phyloP scores from a whole-genome alignment of 2,888 invertebrate genomes.

The Hyposoter dolosus region DNA sequence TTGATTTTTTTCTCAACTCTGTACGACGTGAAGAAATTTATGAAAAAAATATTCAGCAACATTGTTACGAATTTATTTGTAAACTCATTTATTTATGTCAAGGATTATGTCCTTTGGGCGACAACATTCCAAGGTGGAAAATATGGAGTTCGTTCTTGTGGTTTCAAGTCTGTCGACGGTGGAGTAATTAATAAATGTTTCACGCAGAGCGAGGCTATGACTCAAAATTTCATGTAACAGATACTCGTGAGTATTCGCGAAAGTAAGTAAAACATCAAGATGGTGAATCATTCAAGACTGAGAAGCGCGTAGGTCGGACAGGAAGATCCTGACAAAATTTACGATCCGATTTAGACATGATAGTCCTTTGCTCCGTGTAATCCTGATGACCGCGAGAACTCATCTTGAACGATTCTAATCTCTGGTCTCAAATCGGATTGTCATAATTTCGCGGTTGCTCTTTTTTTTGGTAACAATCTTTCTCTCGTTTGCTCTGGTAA shows the following conservation, averaged over 20 bases:
- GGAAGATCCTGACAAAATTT: not conserved
- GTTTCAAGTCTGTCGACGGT: too few species aligned
- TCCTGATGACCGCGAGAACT: constrained; percentile 78
- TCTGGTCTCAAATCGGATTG: constrained; percentile 2
- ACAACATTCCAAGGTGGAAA: too few species aligned
- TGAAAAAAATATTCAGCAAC: too few species aligned
- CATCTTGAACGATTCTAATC: constrained; percentile 68
- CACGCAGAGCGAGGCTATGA: not conserved
- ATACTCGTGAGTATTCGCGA: not conserved
- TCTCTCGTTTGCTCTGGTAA: not conserved
- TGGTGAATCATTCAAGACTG: not conserved
- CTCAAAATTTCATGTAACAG: not conserved
- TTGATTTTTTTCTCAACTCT: not conserved
- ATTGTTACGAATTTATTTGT: too few species aligned
- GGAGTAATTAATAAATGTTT: not conserved
- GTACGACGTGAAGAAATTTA: too few species aligned
- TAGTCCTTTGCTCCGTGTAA: not conserved
- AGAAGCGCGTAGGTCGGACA: not conserved
- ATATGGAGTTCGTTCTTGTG: too few species aligned
- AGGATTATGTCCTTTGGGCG: too few species aligned
- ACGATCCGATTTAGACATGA: not conserved
- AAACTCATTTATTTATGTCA: too few species aligned
- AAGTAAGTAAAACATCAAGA: not conserved
- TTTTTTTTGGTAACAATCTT: not conserved
- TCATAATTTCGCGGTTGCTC: not conserved